These are phyloP conservation scores for Epizoanthus stellaris DNA, from an alignment of 92 coral and sea anemone species.

Conservation along the genomic window DNA sequence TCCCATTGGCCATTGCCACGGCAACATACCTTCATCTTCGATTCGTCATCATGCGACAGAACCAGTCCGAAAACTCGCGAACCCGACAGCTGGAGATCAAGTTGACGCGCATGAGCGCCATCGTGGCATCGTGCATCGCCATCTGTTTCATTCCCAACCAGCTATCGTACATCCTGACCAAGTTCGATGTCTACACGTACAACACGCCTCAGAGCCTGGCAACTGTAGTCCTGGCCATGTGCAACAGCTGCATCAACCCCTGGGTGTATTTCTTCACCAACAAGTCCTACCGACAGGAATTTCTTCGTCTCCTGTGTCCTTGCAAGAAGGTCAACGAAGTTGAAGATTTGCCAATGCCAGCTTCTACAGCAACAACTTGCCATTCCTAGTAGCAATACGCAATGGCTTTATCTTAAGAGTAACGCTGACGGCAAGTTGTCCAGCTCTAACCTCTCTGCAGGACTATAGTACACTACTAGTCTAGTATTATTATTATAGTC, in stretches of 20 bases:
- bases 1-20: conserved; percentile 18
- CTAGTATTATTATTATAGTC: no score
- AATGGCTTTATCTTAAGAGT: no score
- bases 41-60: conserved; percentile 13
- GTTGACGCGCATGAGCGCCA: conserved; percentile 40
- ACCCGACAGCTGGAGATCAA: conserved; percentile 28
- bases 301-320: conserved; percentile 17
- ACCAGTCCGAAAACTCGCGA: conserved; percentile 5
- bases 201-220: conserved; percentile 31
- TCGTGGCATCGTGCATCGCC: conserved; percentile 15
- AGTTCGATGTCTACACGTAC: conserved; percentile 33
- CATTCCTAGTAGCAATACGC: no score
- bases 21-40: conserved; percentile 40
- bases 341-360: neutral
- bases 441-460: no score
- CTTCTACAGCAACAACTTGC: neutral
- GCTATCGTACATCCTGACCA: conserved; percentile 34
- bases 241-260: conserved; percentile 41
- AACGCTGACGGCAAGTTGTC: no score
- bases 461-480: no score
- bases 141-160: conserved; percentile 34
- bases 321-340: conserved; percentile 18
- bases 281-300: conserved; percentile 17
- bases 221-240: conserved; percentile 29
- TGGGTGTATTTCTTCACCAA: conserved; percentile 38